Conservation (phyloP, 2,113 vertebrate genomes). For the Choloepus hoffmanni region DNA sequence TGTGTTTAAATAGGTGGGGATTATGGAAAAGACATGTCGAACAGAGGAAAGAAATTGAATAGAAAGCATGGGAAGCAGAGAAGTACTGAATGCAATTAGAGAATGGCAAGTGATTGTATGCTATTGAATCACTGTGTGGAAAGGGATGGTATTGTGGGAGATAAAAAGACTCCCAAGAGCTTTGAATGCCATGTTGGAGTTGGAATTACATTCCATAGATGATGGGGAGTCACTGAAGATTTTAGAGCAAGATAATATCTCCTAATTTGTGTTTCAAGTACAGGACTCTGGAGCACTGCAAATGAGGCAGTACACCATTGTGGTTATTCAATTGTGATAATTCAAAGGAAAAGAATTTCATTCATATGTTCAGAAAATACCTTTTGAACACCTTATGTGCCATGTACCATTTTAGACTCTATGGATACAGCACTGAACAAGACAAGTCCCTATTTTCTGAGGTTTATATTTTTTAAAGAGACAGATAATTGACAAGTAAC, state of each 20-base stretch:
- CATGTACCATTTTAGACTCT: neutral
- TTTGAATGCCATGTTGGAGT: neutral
- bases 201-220: neutral
- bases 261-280: neutral
- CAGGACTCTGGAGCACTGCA: neutral
- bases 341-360: neutral
- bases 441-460: neutral
- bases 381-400: neutral
- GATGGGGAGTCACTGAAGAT: neutral
- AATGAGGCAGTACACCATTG: neutral
- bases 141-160: neutral
- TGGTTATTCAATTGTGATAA: neutral
- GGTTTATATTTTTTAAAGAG: neutral
- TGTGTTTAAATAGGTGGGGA: neutral
- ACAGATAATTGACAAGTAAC: neutral
- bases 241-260: neutral
- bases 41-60: neutral
- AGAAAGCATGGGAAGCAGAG: neutral
- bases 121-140: neutral
- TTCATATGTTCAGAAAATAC: neutral
- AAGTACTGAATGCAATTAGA: neutral
- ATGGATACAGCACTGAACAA: neutral
- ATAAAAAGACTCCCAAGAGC: neutral
- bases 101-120: neutral
- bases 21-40: neutral